Conservation (phyloP, 2,113 vertebrate species). For the Phyllopteryx taeniolatus region DNA sequence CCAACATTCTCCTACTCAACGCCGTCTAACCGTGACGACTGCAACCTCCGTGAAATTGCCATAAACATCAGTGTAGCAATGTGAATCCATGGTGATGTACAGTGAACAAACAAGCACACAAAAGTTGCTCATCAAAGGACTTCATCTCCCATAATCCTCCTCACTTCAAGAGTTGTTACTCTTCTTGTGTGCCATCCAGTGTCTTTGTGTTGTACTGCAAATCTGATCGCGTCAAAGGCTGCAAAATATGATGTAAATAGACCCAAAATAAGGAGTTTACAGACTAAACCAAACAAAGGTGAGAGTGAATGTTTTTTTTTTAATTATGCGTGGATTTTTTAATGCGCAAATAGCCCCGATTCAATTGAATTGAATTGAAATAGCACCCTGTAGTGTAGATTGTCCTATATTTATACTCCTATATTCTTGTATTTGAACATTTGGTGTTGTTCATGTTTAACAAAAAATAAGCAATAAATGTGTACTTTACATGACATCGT, state of each 20-base stretch:
- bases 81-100: conserved; percentile 8
- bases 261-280: neutral
- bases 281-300: conserved; percentile 11
- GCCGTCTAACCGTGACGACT: conserved; percentile 32
- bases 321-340: conserved; percentile 27
- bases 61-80: conserved; percentile 9
- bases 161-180: neutral
- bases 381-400: conserved; percentile 43
- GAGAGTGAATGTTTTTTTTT: conserved; percentile 18
- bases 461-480: conserved; percentile 51
- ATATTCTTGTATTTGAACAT: conserved; percentile 54
- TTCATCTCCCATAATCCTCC: neutral
- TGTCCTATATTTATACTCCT: conserved; percentile 65
- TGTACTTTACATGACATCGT: conserved; percentile 21
- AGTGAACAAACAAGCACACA: neutral
- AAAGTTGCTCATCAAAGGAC: neutral
- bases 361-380: too few species aligned
- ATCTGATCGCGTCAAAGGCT: neutral
- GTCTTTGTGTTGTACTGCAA: neutral
- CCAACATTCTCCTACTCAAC: conserved; percentile 53
- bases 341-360: conserved; percentile 7
- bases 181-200: conserved; percentile 21
- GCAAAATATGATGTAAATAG: neutral
- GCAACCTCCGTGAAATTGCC: neutral
- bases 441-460: conserved; percentile 52